Evolutionary conservation across 2,797 vertebrate genomes (phyloP).

Genomic region (Bradypodion pumilum): DNA sequence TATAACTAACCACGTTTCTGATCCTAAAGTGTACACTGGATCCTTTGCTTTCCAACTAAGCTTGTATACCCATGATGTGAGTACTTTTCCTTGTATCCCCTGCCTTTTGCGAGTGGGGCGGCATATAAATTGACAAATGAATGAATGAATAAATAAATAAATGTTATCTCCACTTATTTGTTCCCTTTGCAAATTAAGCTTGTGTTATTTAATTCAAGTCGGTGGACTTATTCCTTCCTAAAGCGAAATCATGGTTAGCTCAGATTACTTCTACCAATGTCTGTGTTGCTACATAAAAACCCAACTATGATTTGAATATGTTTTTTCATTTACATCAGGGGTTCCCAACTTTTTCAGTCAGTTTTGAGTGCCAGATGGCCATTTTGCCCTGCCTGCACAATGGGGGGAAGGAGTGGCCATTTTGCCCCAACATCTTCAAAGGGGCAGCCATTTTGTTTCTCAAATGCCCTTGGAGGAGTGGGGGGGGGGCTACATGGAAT

Average conservation of each 20-base stretch:
- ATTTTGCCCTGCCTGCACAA: too few relatives aligned
- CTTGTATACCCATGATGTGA: not conserved
- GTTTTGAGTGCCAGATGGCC: too few relatives aligned
- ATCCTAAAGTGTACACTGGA: not conserved
- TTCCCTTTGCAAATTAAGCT: not conserved
- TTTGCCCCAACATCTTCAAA: too few relatives aligned
- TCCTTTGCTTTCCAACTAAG: not conserved
- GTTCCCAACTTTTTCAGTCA: too few relatives aligned
- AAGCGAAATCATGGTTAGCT: constrained; percentile 12
- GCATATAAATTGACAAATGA: too few relatives aligned
- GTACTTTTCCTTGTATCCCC: not conserved
- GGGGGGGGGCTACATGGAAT: too few relatives aligned
- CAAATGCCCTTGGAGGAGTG: too few relatives aligned
- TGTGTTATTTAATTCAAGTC: not conserved
- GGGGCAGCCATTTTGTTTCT: too few relatives aligned
- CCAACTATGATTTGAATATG: constrained; percentile 4
- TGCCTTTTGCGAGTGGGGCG: too few relatives aligned
- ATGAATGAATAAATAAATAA: too few relatives aligned
- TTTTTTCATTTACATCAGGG: constrained; percentile 20
- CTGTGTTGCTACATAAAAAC: constrained; percentile 12
- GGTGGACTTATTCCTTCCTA: not conserved
- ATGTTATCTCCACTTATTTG: not conserved
- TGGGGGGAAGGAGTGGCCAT: too few relatives aligned
- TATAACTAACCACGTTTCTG: not conserved
- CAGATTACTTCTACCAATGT: constrained; percentile 1